Evolutionary conservation across 2,113 vertebrate species (phyloP).

Genomic region (Condylura cristata): DNA sequence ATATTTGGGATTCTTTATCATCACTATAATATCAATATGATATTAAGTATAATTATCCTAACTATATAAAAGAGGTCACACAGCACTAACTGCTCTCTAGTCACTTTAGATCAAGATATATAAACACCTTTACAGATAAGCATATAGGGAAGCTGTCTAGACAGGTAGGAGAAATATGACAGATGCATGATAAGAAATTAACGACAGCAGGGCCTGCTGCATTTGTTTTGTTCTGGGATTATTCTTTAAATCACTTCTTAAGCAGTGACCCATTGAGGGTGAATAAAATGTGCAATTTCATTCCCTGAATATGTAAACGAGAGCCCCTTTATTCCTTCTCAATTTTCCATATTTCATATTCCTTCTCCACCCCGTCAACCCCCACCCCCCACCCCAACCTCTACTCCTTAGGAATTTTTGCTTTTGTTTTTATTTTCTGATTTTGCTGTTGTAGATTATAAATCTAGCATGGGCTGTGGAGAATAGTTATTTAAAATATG

Average conservation of each 20-base stretch:
- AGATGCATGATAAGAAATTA: constrained; percentile 74
- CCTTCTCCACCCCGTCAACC: too few species aligned
- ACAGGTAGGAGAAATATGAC: background rate
- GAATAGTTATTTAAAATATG: background rate
- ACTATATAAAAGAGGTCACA: background rate
- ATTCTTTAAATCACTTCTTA: constrained; percentile 72
- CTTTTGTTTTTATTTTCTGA: constrained; percentile 20
- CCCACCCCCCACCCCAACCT: too few species aligned
- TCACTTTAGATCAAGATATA: background rate
- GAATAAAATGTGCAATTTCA: constrained; percentile 56
- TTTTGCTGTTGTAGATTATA: background rate
- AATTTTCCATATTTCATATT: background rate
- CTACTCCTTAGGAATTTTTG: background rate
- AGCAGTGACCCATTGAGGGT: constrained; percentile 67
- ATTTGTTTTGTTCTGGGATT: constrained; percentile 64
- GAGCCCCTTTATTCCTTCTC: background rate
- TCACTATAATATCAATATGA: background rate
- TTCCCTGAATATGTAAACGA: background rate
- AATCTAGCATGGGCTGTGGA: background rate
- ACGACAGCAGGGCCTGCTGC: constrained; percentile 59
- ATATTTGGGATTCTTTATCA: background rate
- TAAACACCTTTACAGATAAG: background rate
- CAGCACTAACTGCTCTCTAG: background rate
- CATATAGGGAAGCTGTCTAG: background rate
- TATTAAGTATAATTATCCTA: background rate